Percentiles rank a stretch among this genome's conserved stretches.
phyloP scores from a whole-genome alignment of 2,113 vertebrate species.

The Festucalex cinctus region DNA sequence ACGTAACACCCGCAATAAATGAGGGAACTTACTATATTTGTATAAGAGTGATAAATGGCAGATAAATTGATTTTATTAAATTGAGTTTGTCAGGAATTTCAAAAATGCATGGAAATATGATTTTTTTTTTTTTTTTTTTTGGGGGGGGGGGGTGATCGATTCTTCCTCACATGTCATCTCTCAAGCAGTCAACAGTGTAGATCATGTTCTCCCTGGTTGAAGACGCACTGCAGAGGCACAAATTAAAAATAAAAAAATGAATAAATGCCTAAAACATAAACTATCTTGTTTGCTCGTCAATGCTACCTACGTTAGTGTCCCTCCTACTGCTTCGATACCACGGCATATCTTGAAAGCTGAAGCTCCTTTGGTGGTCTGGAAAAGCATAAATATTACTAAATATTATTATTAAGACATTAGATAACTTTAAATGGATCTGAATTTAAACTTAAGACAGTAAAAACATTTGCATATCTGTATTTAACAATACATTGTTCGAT shows the following conservation, averaged over 20 bases:
- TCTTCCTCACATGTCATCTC: constrained; percentile 89
- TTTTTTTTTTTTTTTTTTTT: no score
- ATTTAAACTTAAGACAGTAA: no score
- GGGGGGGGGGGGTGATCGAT: no score
- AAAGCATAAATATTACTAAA: background rate
- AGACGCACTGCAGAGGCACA: constrained; percentile 75
- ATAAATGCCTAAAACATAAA: background rate
- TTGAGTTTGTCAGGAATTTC: no score
- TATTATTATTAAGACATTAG: no score
- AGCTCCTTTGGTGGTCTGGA: constrained; percentile 93
- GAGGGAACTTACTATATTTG: no score
- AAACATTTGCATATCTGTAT: background rate
- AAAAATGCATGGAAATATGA: background rate
- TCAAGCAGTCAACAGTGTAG: constrained; percentile 86
- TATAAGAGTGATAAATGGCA: no score
- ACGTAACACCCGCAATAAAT: no score
- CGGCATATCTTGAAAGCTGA: constrained; percentile 92
- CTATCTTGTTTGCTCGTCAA: background rate
- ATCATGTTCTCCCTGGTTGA: constrained; percentile 85
- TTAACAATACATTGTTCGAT: no score
- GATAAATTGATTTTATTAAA: background rate
- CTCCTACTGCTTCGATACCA: constrained; percentile 90
- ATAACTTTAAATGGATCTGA: background rate
- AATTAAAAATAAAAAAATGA: no score
- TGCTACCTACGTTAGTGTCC: constrained; percentile 82